phyloP scores from a whole-genome alignment of 1,140 invertebrate genomes.

The Zaprionus vittiger region DNA sequence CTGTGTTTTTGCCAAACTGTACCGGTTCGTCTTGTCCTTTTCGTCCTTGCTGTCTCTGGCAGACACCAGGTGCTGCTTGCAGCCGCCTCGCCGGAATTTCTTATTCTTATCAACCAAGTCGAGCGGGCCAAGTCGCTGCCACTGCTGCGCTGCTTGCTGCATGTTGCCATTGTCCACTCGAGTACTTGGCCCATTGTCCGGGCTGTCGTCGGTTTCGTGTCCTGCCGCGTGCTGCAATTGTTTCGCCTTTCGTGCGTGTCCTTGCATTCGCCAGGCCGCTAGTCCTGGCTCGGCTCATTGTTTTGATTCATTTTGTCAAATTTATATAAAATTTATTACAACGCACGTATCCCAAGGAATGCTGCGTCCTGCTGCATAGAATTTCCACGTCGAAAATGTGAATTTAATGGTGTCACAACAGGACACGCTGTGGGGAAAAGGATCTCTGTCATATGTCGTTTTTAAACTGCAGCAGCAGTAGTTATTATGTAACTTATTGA shows the following conservation, averaged over 20 bases:
- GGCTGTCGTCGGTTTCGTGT: constrained; percentile 46
- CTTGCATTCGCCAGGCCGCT: constrained; percentile 23
- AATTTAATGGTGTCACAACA: constrained; percentile 76
- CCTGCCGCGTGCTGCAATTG: constrained; percentile 58
- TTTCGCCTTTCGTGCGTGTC: constrained; percentile 65
- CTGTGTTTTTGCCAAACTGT: constrained; percentile 49
- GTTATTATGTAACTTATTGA: constrained; percentile 23
- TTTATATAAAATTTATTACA: constrained; percentile 79
- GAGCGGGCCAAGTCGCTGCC: neutral
- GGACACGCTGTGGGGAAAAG: constrained; percentile 2
- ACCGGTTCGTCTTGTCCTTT: constrained; percentile 28
- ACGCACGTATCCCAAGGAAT: constrained; percentile 44
- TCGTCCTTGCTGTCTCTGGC: constrained; percentile 25
- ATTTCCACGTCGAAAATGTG: constrained; percentile 44
- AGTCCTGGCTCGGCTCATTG: constrained; percentile 38
- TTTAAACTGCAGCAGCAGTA: neutral
- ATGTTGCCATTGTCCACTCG: constrained; percentile 54
- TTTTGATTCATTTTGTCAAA: constrained; percentile 79
- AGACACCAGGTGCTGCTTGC: constrained; percentile 60
- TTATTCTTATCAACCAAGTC: constrained; percentile 63
- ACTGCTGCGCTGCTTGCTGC: neutral
- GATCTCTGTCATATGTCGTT: neutral
- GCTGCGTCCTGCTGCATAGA: constrained; percentile 3
- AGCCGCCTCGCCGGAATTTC: constrained; percentile 62
- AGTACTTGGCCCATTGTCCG: constrained; percentile 51